These are phyloP conservation scores for Panzeria rudis DNA, from an alignment of 2,888 invertebrate genomes.

Conservation along the genomic window DNA sequence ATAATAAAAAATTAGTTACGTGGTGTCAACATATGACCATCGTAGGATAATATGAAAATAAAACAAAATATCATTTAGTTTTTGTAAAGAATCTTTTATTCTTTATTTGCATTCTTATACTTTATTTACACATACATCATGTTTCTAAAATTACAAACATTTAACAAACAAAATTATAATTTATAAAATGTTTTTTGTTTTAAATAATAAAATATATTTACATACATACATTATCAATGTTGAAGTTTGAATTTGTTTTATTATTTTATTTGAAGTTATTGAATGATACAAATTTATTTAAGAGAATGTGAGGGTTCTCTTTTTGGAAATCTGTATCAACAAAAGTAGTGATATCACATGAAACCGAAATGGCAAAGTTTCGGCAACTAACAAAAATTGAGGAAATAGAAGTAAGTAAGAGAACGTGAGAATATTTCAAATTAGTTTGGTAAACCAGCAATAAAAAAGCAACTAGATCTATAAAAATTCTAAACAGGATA, in stretches of 20 bases:
- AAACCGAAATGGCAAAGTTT: conserved; percentile 82
- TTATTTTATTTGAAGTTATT: conserved; percentile 66
- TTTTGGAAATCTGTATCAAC: conserved; percentile 46
- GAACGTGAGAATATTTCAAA: not conserved
- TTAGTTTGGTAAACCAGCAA: not conserved
- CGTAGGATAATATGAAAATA: not conserved
- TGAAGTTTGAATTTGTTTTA: conserved; percentile 46
- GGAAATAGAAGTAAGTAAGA: conserved; percentile 1
- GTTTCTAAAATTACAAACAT: conserved; percentile 70
- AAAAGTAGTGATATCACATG: conserved; percentile 82
- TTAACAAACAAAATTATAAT: conserved; percentile 66
- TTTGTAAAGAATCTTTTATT: conserved; percentile 82
- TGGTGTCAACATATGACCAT: too few species aligned
- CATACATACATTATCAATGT: conserved; percentile 71
- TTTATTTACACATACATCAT: conserved; percentile 74
- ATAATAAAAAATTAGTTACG: too few species aligned
- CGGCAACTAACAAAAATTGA: conserved; percentile 78
- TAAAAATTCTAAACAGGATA: not conserved
- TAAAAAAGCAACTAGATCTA: not conserved
- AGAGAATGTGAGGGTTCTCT: conserved; percentile 53
- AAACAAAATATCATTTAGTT: conserved; percentile 48
- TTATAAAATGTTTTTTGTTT: conserved; percentile 72
- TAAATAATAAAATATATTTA: conserved; percentile 53
- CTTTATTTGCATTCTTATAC: conserved; percentile 83
- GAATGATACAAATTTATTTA: conserved; percentile 28